These are phyloP conservation scores for Himalopsyche anomala DNA, from an alignment of 2,888 invertebrate genomes.

Conservation along the genomic window DNA sequence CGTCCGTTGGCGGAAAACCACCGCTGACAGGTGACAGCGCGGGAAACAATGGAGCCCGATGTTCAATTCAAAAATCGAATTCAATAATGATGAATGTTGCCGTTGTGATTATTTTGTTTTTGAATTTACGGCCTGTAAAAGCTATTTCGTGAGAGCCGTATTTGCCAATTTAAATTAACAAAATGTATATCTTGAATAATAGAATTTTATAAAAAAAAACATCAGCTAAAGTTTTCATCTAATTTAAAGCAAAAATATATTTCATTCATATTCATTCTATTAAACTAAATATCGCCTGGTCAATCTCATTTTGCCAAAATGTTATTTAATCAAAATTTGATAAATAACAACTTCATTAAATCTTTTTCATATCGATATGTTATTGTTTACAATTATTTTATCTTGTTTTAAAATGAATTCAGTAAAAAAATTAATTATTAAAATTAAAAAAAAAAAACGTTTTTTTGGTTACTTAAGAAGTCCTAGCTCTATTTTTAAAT, in stretches of 20 bases:
- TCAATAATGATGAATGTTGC: conserved; percentile 20
- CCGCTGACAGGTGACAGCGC: conserved; percentile 50
- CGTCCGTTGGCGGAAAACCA: conserved; percentile 59
- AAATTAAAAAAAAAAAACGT: too few species aligned
- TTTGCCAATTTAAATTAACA: conserved; percentile 1
- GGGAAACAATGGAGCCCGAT: conserved; percentile 31
- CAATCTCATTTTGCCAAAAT: too few species aligned
- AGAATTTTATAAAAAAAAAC: not conserved
- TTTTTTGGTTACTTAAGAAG: too few species aligned
- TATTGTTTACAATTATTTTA: too few species aligned
- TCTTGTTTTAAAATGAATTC: too few species aligned
- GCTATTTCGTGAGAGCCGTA: conserved; percentile 8
- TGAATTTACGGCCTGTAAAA: not conserved
- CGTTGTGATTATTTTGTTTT: not conserved
- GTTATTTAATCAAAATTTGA: not conserved
- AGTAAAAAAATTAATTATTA: too few species aligned
- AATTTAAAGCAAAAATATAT: too few species aligned
- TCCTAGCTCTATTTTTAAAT: too few species aligned
- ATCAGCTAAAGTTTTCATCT: too few species aligned
- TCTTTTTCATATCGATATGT: too few species aligned
- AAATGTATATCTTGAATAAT: not conserved
- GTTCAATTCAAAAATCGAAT: conserved; percentile 42
- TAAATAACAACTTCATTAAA: not conserved
- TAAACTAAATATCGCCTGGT: too few species aligned
- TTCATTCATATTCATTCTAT: too few species aligned